phyloP scores from a whole-genome alignment of 2,888 invertebrate species.

The Onthophagus sagittarius region DNA sequence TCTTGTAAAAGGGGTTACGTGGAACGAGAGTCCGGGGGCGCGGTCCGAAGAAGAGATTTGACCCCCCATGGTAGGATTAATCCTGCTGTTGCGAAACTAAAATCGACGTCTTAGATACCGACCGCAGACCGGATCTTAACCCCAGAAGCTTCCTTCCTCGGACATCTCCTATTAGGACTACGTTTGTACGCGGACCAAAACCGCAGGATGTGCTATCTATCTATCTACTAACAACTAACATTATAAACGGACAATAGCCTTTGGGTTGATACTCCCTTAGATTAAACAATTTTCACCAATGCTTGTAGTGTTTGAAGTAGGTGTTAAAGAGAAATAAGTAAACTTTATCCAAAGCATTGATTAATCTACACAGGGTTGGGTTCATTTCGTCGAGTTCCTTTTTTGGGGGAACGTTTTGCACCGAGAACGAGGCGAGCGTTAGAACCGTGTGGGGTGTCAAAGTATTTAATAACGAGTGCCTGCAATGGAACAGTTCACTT shows the following conservation, averaged over 20 bases:
- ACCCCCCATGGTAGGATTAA: conserved; percentile 27
- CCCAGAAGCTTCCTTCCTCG: conserved; percentile 16
- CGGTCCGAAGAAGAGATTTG: conserved; percentile 24
- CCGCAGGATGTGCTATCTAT: background rate
- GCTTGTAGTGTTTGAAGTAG: no score
- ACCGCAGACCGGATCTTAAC: conserved; percentile 31
- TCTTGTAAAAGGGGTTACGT: background rate
- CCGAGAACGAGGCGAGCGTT: background rate
- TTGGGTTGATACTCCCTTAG: background rate
- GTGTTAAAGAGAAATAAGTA: background rate
- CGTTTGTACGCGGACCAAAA: background rate
- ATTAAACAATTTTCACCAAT: no score
- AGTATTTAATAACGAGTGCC: background rate
- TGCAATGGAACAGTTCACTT: background rate
- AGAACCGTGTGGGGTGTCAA: background rate
- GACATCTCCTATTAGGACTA: background rate
- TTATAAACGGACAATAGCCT: background rate
- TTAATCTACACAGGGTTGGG: background rate
- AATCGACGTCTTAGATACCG: conserved; percentile 19
- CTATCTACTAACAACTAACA: background rate
- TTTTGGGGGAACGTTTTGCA: background rate
- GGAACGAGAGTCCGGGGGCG: background rate
- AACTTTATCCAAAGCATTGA: background rate
- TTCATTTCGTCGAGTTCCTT: background rate
- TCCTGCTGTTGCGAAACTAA: conserved; percentile 30